Evolutionary conservation across 2,797 vertebrate genomes (phyloP).

Genomic region (Xenentodon cancila): DNA sequence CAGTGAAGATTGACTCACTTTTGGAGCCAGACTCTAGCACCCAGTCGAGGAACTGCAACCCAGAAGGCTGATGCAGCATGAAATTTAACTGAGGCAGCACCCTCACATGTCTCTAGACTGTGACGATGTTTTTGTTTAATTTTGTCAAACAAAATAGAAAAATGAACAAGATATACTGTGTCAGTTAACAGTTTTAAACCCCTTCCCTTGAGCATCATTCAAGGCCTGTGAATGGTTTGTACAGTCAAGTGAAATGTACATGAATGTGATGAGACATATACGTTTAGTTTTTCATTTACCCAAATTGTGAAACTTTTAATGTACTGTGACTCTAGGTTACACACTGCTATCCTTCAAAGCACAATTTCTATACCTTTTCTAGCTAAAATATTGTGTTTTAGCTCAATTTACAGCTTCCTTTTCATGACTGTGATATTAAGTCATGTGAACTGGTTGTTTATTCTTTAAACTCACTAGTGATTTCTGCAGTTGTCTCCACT

Average conservation of each 20-base stretch:
- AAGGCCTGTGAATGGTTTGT: slow-evolving; percentile 7
- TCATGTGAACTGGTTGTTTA: slow-evolving; percentile 22
- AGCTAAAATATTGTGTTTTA: slow-evolving; percentile 7
- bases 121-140: slow-evolving; percentile 13
- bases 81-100: too few relatives aligned
- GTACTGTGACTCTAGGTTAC: background rate
- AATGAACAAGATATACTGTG: slow-evolving; percentile 34
- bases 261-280: background rate
- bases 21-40: too few relatives aligned
- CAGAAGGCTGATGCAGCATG: too few relatives aligned
- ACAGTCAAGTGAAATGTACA: slow-evolving; percentile 3
- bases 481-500: slow-evolving; percentile 25
- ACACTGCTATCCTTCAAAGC: slow-evolving; percentile 3
- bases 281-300: background rate
- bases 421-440: too few relatives aligned
- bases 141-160: slow-evolving; percentile 14
- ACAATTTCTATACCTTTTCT: background rate
- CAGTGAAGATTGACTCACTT: too few relatives aligned
- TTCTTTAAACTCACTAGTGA: slow-evolving; percentile 17
- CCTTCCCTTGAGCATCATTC: slow-evolving; percentile 14
- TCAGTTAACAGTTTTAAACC: slow-evolving; percentile 23
- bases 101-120: background rate
- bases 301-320: slow-evolving; percentile 1
- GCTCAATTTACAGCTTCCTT: slow-evolving; percentile 17
- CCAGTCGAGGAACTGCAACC: too few relatives aligned